phyloP scores from a whole-genome alignment of 2,797 vertebrate genomes.

The Merluccius polli region DNA sequence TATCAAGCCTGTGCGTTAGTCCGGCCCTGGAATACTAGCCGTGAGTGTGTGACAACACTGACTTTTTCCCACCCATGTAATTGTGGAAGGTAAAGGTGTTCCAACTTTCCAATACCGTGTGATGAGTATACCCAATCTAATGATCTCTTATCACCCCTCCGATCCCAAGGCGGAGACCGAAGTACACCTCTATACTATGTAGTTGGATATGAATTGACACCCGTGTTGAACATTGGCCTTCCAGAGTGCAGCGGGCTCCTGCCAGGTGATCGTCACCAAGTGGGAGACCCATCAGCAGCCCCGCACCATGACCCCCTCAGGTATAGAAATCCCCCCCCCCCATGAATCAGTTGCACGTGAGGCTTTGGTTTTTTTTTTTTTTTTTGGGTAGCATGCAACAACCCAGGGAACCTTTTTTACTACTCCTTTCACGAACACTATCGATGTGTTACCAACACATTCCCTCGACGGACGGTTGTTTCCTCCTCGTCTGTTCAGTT shows the following conservation, averaged over 20 bases:
- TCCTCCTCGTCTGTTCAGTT: not conserved
- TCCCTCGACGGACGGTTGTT: not conserved
- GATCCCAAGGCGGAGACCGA: not conserved
- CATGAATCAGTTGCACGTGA: constrained; percentile 34
- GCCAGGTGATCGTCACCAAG: constrained; percentile 97
- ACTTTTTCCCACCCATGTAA: constrained; percentile 55
- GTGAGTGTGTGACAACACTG: not conserved
- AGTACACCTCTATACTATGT: not conserved
- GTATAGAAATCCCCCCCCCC: constrained; percentile 72
- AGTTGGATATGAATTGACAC: constrained; percentile 11
- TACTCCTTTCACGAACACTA: not conserved
- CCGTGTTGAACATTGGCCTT: constrained; percentile 37
- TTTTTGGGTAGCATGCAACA: not conserved
- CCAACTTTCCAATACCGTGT: not conserved
- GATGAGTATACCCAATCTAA: not conserved
- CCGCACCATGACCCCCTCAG: constrained; percentile 95
- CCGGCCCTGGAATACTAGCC: not conserved
- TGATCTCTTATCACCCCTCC: not conserved
- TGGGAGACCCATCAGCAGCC: constrained; percentile 99
- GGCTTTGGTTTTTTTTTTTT: constrained; percentile 32
- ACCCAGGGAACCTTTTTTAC: not conserved
- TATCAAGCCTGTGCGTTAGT: too few relatives aligned
- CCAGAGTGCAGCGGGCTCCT: constrained; percentile 91
- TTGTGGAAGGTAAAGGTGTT: constrained; percentile 44
- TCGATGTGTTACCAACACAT: not conserved